phyloP scores from a whole-genome alignment of 2,888 invertebrate genomes.

The Cephus sareptanus region DNA sequence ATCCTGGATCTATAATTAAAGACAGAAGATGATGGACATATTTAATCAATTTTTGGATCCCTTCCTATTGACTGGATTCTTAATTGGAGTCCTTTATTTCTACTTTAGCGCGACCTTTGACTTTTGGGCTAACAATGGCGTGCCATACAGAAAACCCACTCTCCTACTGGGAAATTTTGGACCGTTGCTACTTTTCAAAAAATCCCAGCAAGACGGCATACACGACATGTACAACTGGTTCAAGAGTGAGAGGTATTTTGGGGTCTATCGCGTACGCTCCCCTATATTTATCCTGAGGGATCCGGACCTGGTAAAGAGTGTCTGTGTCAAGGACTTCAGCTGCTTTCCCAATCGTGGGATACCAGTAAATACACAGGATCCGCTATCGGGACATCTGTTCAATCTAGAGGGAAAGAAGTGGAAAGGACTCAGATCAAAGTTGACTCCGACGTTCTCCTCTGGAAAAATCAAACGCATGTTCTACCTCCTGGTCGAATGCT shows the following conservation, averaged over 20 bases:
- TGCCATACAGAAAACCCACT: conserved; percentile 54
- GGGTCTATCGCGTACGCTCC: conserved; percentile 53
- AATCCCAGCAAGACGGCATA: conserved; percentile 53
- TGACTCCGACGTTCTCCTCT: conserved; percentile 68
- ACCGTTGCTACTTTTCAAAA: conserved; percentile 49
- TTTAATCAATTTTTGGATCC: conserved; percentile 15
- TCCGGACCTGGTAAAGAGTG: conserved; percentile 53
- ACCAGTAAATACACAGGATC: conserved; percentile 55
- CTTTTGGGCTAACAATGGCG: conserved; percentile 53
- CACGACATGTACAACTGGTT: conserved; percentile 60
- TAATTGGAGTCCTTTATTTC: conserved; percentile 40
- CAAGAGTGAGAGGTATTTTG: conserved; percentile 51
- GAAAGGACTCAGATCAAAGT: conserved; percentile 64
- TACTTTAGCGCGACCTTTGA: conserved; percentile 55
- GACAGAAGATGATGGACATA: conserved; percentile 6
- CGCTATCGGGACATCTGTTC: conserved; percentile 62
- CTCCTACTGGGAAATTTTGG: conserved; percentile 56
- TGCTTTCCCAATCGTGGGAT: conserved; percentile 57
- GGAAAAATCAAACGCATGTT: conserved; percentile 68
- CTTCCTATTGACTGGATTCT: conserved; percentile 33
- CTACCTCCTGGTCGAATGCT: conserved; percentile 61
- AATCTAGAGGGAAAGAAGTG: conserved; percentile 64
- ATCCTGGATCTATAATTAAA: background rate
- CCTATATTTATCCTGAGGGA: conserved; percentile 57
- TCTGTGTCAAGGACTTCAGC: conserved; percentile 55